Base-by-base conservation (phyloP, 92 coral and sea anemone species). In the Virgularia gustaviana region DNA sequence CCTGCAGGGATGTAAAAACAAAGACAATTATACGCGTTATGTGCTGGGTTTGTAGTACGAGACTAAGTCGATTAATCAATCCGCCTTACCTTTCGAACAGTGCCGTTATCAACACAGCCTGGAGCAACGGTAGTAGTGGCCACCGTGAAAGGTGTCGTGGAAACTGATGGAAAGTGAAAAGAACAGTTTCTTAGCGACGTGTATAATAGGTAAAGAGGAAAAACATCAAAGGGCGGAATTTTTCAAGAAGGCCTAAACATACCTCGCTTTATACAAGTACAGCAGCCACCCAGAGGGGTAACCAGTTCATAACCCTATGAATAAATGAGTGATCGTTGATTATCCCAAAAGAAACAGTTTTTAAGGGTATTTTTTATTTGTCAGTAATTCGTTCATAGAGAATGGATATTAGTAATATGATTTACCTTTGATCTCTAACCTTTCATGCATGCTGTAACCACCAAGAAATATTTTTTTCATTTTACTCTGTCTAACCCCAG, bases 261-360 rank as follows among this genome's bases (percentile, higher is more conserved):
- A 65, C 72, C 35, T 65, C 49, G 2, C 33, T 41, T 65, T 24
- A 42, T 44, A 42, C 72, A 42, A n/a, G 39, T 65, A 65, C 72
- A 65, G 10, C 72, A 65, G 37, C 36, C 51, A 22, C 44, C 37
- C 19, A 20, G 47, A 6, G 72, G 72, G 36, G 49, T 9, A 22
- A 65, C 56, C 20, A 65, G 72, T 43, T 41, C 20, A 65, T 41
- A 65, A 1, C 56, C 72, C 72, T 65, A 19, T 3, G 28, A 51
- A 2, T 12, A 19, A 5, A n/a, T n/a, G n/a, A n/a, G n/a, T n/a
- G n/a, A n/a, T n/a, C n/a, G n/a, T n/a, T n/a, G n/a, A n/a, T n/a
- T n/a, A n/a, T n/a, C n/a, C n/a, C n/a, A n/a, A n/a, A n/a, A n/a
- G n/a, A n/a, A n/a, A n/a, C n/a, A n/a, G n/a, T n/a, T n/a, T n/a